Conservation (phyloP, 2,888 invertebrate species). For the Macrophya annulata region DNA sequence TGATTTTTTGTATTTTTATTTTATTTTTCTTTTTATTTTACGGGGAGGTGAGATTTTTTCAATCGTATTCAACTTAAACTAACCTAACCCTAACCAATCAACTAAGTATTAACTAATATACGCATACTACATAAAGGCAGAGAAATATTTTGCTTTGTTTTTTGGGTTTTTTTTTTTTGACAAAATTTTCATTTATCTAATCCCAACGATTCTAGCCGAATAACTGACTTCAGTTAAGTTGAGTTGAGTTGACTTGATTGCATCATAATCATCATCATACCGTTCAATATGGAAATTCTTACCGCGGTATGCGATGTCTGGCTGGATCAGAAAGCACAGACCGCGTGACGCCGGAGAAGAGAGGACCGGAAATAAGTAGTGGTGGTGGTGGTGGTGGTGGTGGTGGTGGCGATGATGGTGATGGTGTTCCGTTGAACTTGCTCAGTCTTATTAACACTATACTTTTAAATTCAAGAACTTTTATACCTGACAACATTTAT, state of each 20-base stretch:
- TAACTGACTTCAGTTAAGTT: no score
- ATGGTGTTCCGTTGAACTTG: neutral
- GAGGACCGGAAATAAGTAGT: conserved; percentile 26
- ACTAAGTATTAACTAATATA: neutral
- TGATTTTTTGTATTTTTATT: neutral
- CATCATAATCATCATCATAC: neutral
- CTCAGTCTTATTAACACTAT: neutral
- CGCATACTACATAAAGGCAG: no score
- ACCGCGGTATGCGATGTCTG: conserved; percentile 1
- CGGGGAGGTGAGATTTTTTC: neutral
- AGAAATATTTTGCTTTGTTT: neutral
- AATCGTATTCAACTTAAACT: conserved; percentile 25
- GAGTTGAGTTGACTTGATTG: neutral
- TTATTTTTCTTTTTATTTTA: neutral
- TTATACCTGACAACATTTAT: neutral
- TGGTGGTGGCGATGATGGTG: neutral
- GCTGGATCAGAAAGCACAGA: conserved; percentile 5
- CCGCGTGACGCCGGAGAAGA: conserved; percentile 29
- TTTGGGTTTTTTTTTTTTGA: neutral
- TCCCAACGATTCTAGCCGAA: no score
- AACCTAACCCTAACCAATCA: neutral
- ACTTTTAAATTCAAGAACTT: neutral
- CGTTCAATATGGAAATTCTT: conserved; percentile 33
- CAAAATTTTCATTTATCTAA: no score
- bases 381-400: neutral